A percentile compares a stretch with the other conserved stretches of the same genome.
Evolutionary conservation across 2,113 vertebrate species (phyloP).

Genomic region (Pagrus major): DNA sequence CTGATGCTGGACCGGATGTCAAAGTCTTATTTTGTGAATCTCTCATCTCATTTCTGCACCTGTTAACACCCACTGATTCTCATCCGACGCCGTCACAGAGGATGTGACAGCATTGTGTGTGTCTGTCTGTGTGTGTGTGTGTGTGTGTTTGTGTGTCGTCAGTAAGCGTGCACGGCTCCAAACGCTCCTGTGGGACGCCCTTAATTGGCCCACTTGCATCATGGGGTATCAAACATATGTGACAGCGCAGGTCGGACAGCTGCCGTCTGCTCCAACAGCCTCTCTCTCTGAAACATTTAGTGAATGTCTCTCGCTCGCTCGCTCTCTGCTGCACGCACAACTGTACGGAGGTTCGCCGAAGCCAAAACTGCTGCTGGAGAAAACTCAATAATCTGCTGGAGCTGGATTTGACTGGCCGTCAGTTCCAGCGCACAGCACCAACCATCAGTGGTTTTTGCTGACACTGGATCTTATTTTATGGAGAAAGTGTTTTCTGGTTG

Average conservation of each 20-base stretch:
- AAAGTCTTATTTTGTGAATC: slow-evolving; percentile 6
- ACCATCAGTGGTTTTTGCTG: too few species aligned
- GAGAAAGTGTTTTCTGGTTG: too few species aligned
- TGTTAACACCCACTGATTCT: slow-evolving; percentile 1
- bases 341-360: neutral
- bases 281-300: slow-evolving; percentile 13
- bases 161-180: neutral
- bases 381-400: too few species aligned
- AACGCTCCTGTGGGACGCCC: slow-evolving; percentile 35
- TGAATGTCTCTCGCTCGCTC: neutral
- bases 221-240: slow-evolving; percentile 55
- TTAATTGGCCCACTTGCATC: slow-evolving; percentile 68
- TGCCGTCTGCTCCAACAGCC: slow-evolving; percentile 23
- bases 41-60: slow-evolving; percentile 10
- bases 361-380: neutral
- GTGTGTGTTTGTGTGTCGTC: slow-evolving; percentile 22
- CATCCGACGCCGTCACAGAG: slow-evolving; percentile 9
- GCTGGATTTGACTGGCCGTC: too few species aligned
- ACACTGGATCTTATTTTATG: too few species aligned
- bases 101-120: too few species aligned
- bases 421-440: too few species aligned
- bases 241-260: slow-evolving; percentile 59
- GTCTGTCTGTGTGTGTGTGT: slow-evolving; percentile 22
- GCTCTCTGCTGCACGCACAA: neutral
- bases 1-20: neutral